Evolutionary conservation across 2,113 vertebrate species (phyloP).

Genomic region (Plecturocebus donacophilus): DNA sequence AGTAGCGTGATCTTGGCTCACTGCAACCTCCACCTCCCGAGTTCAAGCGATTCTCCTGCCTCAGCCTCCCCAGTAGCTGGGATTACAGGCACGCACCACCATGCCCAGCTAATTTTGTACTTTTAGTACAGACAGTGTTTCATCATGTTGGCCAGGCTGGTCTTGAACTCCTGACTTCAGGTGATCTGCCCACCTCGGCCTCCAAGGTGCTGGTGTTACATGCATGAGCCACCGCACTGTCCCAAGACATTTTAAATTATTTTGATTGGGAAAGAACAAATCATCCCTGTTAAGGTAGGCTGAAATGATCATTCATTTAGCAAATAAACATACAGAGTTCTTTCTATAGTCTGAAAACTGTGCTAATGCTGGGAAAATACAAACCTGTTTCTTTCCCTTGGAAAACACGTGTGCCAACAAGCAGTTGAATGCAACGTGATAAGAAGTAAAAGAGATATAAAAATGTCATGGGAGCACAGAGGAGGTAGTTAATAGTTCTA

Average conservation of each 20-base stretch:
- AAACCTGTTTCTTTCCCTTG: constrained; percentile 27
- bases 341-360: not conserved
- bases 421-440: not conserved
- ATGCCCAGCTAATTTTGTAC: too few species aligned
- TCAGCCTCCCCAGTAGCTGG: too few species aligned
- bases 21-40: too few species aligned
- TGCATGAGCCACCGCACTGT: fast-evolving
- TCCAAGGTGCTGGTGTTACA: too few species aligned
- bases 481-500: not conserved
- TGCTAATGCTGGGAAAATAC: not conserved
- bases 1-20: too few species aligned
- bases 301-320: not conserved
- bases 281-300: not conserved
- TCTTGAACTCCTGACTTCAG: too few species aligned
- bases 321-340: not conserved
- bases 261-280: constrained; percentile 21
- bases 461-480: not conserved
- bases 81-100: too few species aligned
- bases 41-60: too few species aligned
- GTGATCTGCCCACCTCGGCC: too few species aligned
- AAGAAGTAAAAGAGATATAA: not conserved
- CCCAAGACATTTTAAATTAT: not conserved
- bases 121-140: too few species aligned
- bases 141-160: too few species aligned
- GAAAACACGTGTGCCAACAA: not conserved